Percentiles rank a stretch among this genome's conserved stretches.
Evolutionary conservation across 1,140 invertebrate genomes (phyloP).

Genomic region (Magallana gigas): DNA sequence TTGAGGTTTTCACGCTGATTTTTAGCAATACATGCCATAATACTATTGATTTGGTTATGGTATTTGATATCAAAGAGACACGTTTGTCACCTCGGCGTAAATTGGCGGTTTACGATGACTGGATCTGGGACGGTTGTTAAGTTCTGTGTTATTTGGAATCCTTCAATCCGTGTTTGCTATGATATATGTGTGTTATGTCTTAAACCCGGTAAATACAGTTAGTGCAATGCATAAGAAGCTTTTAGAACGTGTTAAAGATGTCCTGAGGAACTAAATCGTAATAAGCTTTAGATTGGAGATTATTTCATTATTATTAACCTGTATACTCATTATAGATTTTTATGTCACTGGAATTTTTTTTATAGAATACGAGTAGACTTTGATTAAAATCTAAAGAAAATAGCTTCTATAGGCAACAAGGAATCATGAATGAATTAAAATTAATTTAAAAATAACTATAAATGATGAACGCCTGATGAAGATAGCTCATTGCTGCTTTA

Average conservation of each 20-base stretch:
- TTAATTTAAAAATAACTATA: too few relatives aligned
- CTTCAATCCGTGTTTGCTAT: not conserved
- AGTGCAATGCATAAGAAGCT: not conserved
- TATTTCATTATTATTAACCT: conserved; percentile 4
- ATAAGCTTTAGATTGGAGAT: not conserved
- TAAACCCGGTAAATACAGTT: too few relatives aligned
- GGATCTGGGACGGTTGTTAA: not conserved
- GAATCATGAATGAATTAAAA: too few relatives aligned
- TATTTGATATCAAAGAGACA: not conserved
- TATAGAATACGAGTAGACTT: too few relatives aligned
- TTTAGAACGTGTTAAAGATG: conserved; percentile 4
- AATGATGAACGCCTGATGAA: too few relatives aligned
- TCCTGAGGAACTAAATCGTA: not conserved
- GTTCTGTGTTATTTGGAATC: not conserved
- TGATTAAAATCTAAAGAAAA: too few relatives aligned
- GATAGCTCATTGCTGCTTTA: too few relatives aligned
- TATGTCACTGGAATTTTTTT: too few relatives aligned
- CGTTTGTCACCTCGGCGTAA: not conserved
- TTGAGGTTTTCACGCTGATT: not conserved
- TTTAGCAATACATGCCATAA: not conserved
- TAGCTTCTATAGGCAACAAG: too few relatives aligned
- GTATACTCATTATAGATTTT: not conserved
- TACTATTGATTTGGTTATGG: not conserved
- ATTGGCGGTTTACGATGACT: not conserved
- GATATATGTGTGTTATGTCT: not conserved